phyloP scores from a whole-genome alignment of 1,140 invertebrate genomes.

The Belonocnema kinseyi region DNA sequence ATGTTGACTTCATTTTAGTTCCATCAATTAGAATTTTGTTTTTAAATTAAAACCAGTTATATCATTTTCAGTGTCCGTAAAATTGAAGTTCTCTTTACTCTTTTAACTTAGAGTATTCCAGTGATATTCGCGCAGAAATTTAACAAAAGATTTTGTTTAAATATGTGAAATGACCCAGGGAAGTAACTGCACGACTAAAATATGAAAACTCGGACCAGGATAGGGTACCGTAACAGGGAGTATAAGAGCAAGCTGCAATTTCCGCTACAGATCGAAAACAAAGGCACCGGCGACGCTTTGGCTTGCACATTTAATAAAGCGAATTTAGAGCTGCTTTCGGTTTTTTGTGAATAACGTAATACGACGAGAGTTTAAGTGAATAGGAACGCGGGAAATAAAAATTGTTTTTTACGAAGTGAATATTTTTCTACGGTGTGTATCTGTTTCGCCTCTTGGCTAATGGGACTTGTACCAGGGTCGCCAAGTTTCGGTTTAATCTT shows the following conservation, averaged over 20 bases:
- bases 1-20: no score
- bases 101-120: no score
- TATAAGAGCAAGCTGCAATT: constrained; percentile 10
- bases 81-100: no score
- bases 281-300: neutral
- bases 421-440: constrained; percentile 31
- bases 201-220: neutral
- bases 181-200: neutral
- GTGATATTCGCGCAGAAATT: no score
- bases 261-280: constrained; percentile 2
- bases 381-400: constrained; percentile 22
- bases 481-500: constrained; percentile 23
- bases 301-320: neutral
- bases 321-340: constrained; percentile 28
- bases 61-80: no score
- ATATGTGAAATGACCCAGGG: no score
- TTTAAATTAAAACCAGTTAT: no score
- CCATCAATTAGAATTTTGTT: no score
- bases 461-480: constrained; percentile 29
- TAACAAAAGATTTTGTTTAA: no score
- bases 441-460: constrained; percentile 31
- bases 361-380: constrained; percentile 30
- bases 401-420: constrained; percentile 21
- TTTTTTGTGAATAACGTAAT: constrained; percentile 26
- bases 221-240: neutral